Evolutionary conservation across 1,140 invertebrate genomes (phyloP).

Genomic region (Drosophila orena): DNA sequence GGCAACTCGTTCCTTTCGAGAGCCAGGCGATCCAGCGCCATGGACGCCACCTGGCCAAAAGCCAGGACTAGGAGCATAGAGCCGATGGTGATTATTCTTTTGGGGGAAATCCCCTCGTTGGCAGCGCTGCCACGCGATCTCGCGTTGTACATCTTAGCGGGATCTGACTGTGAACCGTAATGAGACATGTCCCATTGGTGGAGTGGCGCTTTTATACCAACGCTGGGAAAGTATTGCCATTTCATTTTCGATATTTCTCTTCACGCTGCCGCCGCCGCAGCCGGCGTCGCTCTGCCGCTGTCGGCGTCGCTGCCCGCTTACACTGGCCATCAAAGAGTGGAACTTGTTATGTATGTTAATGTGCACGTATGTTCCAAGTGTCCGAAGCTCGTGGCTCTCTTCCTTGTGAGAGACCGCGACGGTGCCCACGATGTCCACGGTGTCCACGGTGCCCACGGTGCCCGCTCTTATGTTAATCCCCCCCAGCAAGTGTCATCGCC

Average conservation of each 20-base stretch:
- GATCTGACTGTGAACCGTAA: slow-evolving; percentile 84
- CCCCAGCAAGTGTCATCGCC: slow-evolving; percentile 22
- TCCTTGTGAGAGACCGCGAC: slow-evolving; percentile 41
- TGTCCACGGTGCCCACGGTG: neutral
- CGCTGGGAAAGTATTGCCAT: slow-evolving; percentile 84
- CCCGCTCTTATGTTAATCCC: slow-evolving; percentile 55
- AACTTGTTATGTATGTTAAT: slow-evolving; percentile 67
- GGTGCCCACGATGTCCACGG: neutral
- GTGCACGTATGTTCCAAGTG: slow-evolving; percentile 10
- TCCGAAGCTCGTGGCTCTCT: slow-evolving; percentile 19
- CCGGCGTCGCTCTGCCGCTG: neutral
- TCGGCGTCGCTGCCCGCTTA: slow-evolving; percentile 13
- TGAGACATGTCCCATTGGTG: slow-evolving; percentile 84
- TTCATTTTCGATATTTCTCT: slow-evolving; percentile 81
- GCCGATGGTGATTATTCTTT: slow-evolving; percentile 5
- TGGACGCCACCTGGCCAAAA: slow-evolving; percentile 25
- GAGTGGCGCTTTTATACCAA: slow-evolving; percentile 82
- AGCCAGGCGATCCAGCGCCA: slow-evolving; percentile 76
- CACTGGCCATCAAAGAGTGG: slow-evolving; percentile 38
- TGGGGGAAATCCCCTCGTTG: slow-evolving; percentile 11
- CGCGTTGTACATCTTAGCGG: slow-evolving; percentile 82
- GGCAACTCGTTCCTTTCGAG: slow-evolving; percentile 74
- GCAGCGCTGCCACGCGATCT: slow-evolving; percentile 64
- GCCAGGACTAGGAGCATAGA: slow-evolving; percentile 31
- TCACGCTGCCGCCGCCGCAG: slow-evolving; percentile 24